Conservation (phyloP, 2,888 invertebrate genomes). For the Abscondita cerata region DNA sequence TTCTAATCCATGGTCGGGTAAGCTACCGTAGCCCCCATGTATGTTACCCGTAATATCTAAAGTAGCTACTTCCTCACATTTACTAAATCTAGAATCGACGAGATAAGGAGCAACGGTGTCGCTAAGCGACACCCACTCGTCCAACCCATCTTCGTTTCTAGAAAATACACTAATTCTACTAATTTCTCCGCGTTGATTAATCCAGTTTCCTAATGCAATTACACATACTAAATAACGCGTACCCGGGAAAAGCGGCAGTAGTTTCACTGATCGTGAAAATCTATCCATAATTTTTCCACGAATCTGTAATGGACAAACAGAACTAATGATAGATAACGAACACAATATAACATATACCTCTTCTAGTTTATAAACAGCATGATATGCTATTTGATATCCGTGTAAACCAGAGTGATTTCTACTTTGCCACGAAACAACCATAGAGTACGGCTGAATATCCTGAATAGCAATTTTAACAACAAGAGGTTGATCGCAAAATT, state of each 20-base stretch:
- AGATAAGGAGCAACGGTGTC: conserved; percentile 64
- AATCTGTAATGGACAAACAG: conserved; percentile 63
- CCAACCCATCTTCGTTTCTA: conserved; percentile 41
- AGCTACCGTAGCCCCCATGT: conserved; percentile 62
- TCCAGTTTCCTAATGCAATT: conserved; percentile 82
- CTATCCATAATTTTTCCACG: conserved; percentile 78
- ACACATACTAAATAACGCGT: conserved; percentile 88
- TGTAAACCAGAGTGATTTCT: conserved; percentile 84
- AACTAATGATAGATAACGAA: not conserved
- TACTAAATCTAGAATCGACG: conserved; percentile 75
- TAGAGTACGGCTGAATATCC: conserved; percentile 86
- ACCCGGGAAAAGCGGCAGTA: conserved; percentile 78
- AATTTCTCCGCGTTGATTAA: conserved; percentile 58
- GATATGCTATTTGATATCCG: conserved; percentile 87
- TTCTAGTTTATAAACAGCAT: conserved; percentile 69
- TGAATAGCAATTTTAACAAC: conserved; percentile 85
- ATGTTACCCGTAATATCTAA: conserved; percentile 74
- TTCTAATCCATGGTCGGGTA: conserved; percentile 57
- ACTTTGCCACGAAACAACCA: conserved; percentile 89
- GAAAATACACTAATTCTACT: conserved; percentile 64
- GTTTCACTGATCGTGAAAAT: conserved; percentile 60
- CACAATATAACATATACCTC: conserved; percentile 60
- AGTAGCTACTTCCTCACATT: conserved; percentile 79
- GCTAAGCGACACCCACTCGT: conserved; percentile 62
- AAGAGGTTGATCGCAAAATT: conserved; percentile 84